Evolutionary conservation across 2,888 invertebrate genomes (phyloP), one percentile per base, ranked within the genome.

Genomic region (Drosophila leonis): DNA sequence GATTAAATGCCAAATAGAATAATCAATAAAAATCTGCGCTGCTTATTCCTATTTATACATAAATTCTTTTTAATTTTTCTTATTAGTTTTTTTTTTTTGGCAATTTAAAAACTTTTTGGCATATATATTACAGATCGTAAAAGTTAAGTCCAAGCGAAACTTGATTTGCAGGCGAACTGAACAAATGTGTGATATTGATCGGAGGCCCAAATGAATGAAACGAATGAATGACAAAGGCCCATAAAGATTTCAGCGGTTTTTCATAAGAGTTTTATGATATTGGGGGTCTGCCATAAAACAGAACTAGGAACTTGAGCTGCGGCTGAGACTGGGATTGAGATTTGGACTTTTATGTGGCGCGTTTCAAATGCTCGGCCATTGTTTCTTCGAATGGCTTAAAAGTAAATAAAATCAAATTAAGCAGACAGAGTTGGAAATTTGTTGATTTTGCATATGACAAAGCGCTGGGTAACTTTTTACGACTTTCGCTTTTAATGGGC

Each of bases 391-490:
- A 68, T 64, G 52, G 29, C 64, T 39, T 61, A 18, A 54, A 61
- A 64, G 66, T 76, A 73, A 77, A 77, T 81, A 77, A 69, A 83
- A 81, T 79, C 49, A 76, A 77, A 77, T 85, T 83, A 72, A 66
- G 72, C 82, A 65, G 70, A 12, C 60, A 42, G 65, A 56, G 70
- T 66, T 69, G 67, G 54, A 57, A 72, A 67, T 77, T 77, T 83
- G 83, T 83, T 72, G 72, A 72, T 87, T 84, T 82, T 82, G 87
- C 84, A 84, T 87, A 87, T 84, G 87, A 87, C 84, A 81, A 80
- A 80, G 75, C 67, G 78, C 27, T 78, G 57, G 74, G 27, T 74
- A 65, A 67, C 42, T 75, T 84, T 84, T 84, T 80, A 84, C 80
- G 84, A 87, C 84, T 84, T 87, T 84, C 84, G 84, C 80, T 84